Percentiles rank a stretch among this genome's conserved stretches.
phyloP scores from a whole-genome alignment of 2,113 vertebrate genomes.

The Catagonus wagneri region DNA sequence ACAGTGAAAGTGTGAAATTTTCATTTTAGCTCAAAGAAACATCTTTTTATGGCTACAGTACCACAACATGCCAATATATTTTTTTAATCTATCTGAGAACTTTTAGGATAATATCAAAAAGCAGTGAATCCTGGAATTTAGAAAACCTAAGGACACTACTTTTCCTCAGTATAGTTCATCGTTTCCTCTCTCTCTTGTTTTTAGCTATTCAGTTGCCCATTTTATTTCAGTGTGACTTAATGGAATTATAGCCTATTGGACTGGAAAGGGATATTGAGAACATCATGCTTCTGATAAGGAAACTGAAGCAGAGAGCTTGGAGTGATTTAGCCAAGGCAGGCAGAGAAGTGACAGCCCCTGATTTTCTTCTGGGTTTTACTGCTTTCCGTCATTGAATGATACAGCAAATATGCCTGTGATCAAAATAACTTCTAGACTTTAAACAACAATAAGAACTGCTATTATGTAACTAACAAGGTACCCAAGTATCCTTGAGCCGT shows the following conservation, averaged over 20 bases:
- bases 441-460: neutral
- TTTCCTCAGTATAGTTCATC: neutral
- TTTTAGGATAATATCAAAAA: conserved; percentile 39
- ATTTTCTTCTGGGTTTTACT: neutral
- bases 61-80: neutral
- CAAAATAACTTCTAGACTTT: conserved; percentile 5
- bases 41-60: neutral
- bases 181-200: neutral
- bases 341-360: neutral
- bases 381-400: neutral
- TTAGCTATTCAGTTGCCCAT: neutral
- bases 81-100: neutral
- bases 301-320: neutral
- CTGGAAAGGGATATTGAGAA: neutral
- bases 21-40: neutral
- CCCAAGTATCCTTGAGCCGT: neutral
- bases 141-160: neutral
- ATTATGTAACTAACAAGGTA: neutral
- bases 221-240: conserved; percentile 38
- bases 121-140: neutral
- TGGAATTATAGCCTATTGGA: neutral
- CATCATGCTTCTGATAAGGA: neutral
- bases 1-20: neutral
- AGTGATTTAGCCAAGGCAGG: neutral
- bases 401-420: neutral